Percentiles rank a stretch among this genome's conserved stretches.
phyloP scores from a whole-genome alignment of 30 jellyfish, hydroid and myxozoan genomes.

The Nemopilema nomurai region DNA sequence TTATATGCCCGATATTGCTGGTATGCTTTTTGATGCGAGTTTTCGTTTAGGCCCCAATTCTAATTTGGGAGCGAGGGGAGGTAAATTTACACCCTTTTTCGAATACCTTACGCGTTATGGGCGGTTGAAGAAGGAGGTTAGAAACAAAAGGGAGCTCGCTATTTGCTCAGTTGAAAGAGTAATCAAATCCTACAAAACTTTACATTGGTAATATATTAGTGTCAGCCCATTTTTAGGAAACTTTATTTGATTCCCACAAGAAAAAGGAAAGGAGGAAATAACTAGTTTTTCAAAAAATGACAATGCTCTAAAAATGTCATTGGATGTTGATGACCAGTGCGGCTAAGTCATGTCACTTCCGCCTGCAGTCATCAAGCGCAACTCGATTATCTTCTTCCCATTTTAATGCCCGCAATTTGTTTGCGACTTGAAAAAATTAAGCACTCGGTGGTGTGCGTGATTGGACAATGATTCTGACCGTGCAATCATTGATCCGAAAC shows the following conservation, averaged over 20 bases:
- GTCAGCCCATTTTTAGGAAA: background rate
- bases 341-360: background rate
- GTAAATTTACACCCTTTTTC: no score
- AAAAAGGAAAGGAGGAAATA: background rate
- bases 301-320: background rate
- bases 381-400: background rate
- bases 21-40: no score
- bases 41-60: no score
- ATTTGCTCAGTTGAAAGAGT: no score
- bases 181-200: no score
- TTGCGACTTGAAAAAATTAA: background rate
- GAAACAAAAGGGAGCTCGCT: no score
- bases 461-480: background rate
- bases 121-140: no score
- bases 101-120: no score
- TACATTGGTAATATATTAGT: no score
- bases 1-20: no score
- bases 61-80: no score
- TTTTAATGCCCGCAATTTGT: background rate
- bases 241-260: background rate
- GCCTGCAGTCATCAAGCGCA: background rate
- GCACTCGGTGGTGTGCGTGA: background rate
- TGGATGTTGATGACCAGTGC: background rate
- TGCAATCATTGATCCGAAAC: background rate
- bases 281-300: background rate